These are phyloP conservation scores for Monochamus saltuarius DNA, from an alignment of 1,140 invertebrate species.

Conservation along the genomic window DNA sequence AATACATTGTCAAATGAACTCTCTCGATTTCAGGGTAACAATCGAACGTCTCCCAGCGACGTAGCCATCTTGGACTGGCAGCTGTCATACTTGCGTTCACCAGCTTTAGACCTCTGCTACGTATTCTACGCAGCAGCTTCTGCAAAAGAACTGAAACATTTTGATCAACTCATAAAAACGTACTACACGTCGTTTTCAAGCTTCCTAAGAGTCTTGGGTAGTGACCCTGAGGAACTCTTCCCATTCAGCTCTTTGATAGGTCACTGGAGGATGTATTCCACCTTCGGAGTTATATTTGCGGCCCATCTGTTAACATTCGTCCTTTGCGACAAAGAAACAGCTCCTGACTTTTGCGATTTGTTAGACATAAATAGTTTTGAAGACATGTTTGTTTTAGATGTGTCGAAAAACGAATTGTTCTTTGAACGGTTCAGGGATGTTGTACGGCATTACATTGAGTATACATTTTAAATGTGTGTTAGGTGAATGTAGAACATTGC, in stretches of 20 bases:
- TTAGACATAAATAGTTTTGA: constrained; percentile 11
- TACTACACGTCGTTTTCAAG: constrained; percentile 56
- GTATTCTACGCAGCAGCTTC: constrained; percentile 58
- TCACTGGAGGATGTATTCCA: constrained; percentile 48
- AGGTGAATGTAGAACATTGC: neutral
- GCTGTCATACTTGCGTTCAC: constrained; percentile 56
- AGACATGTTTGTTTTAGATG: constrained; percentile 6
- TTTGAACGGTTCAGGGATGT: constrained; percentile 21
- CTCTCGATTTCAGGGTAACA: neutral
- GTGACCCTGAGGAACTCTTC: constrained; percentile 51
- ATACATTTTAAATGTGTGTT: constrained; percentile 2
- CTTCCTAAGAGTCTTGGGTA: constrained; percentile 45
- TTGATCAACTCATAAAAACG: constrained; percentile 53
- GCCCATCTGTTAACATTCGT: constrained; percentile 11
- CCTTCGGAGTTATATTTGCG: constrained; percentile 45
- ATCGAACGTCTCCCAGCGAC: constrained; percentile 42
- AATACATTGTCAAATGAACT: too few species aligned
- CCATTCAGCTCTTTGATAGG: constrained; percentile 51
- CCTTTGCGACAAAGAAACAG: constrained; percentile 18
- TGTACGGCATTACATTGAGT: constrained; percentile 7
- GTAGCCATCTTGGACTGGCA: constrained; percentile 58
- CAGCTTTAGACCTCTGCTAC: constrained; percentile 58
- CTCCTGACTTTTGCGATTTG: constrained; percentile 11
- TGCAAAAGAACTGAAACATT: constrained; percentile 53
- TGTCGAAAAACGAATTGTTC: constrained; percentile 21